Percentiles rank a stretch among this genome's conserved stretches.
Evolutionary conservation across 1,140 invertebrate genomes (phyloP).

Genomic region (Calliopsis andreniformis): DNA sequence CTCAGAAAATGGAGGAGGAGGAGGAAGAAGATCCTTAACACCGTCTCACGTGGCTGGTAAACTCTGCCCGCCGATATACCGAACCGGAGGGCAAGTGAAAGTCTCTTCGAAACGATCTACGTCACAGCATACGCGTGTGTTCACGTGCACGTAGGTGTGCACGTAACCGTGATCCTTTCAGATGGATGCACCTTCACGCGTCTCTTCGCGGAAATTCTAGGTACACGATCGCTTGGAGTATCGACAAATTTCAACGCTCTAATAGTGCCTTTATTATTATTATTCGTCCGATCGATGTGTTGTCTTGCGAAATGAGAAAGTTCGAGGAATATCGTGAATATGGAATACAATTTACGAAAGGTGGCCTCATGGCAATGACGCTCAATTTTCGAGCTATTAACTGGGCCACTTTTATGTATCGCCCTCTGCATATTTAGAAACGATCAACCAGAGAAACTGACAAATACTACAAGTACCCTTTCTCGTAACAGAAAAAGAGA

Average conservation of each 20-base stretch:
- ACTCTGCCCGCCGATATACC: constrained; percentile 43
- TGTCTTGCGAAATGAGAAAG: no score
- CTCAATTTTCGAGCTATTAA: no score
- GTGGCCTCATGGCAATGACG: no score
- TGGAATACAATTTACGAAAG: no score
- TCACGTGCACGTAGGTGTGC: constrained; percentile 15
- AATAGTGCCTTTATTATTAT: constrained; percentile 31
- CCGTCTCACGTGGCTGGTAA: constrained; percentile 47
- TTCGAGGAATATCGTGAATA: no score
- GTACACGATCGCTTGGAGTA: constrained; percentile 34
- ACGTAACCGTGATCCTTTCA: constrained; percentile 63
- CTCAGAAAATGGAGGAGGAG: constrained; percentile 11
- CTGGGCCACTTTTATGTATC: no score
- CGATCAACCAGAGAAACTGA: no score
- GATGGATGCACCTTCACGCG: constrained; percentile 41
- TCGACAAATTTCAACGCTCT: neutral
- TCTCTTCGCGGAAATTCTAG: constrained; percentile 18
- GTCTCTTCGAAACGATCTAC: constrained; percentile 65
- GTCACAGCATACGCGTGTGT: constrained; percentile 55
- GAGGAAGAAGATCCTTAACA: constrained; percentile 49
- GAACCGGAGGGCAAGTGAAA: constrained; percentile 71
- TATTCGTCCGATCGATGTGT: no score
- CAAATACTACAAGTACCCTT: no score
- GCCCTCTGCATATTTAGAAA: no score
- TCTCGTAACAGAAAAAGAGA: no score